A percentile compares a stretch with the other conserved stretches of the same genome.
These are phyloP conservation scores for Ahaetulla prasina DNA, from an alignment of 2,113 vertebrate species.

Conservation along the genomic window DNA sequence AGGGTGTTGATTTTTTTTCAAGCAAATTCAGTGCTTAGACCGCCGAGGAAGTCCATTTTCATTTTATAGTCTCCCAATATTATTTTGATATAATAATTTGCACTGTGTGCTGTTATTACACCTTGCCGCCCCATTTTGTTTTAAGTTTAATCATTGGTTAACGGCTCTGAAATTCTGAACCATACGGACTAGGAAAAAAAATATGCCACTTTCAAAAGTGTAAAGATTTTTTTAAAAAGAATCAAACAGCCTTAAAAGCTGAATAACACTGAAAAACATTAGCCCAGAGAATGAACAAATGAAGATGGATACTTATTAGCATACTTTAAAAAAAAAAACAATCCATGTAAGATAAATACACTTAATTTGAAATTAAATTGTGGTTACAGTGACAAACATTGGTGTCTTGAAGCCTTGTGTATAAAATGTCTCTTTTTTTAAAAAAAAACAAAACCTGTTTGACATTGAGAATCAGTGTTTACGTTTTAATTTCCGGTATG, in stretches of 20 bases:
- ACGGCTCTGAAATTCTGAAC: neutral
- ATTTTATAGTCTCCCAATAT: neutral
- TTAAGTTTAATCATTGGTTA: neutral
- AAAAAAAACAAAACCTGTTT: neutral
- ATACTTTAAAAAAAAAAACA: neutral
- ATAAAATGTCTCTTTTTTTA: neutral
- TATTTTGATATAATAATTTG: neutral
- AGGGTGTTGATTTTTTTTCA: neutral
- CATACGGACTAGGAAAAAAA: neutral
- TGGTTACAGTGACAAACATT: neutral
- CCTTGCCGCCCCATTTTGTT: neutral
- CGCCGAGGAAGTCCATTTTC: neutral
- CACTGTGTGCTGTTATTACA: neutral
- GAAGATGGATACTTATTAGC: neutral
- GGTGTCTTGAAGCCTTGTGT: neutral
- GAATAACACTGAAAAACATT: neutral
- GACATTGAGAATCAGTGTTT: neutral
- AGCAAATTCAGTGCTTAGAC: neutral
- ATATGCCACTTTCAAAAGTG: neutral
- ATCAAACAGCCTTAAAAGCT: neutral
- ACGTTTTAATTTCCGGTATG: conserved; percentile 8
- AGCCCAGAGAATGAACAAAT: neutral
- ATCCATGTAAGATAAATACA: neutral
- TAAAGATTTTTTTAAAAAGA: neutral
- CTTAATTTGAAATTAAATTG: neutral